Conservation (phyloP, 1,140 invertebrate genomes). For the Brachionus sp. region DNA sequence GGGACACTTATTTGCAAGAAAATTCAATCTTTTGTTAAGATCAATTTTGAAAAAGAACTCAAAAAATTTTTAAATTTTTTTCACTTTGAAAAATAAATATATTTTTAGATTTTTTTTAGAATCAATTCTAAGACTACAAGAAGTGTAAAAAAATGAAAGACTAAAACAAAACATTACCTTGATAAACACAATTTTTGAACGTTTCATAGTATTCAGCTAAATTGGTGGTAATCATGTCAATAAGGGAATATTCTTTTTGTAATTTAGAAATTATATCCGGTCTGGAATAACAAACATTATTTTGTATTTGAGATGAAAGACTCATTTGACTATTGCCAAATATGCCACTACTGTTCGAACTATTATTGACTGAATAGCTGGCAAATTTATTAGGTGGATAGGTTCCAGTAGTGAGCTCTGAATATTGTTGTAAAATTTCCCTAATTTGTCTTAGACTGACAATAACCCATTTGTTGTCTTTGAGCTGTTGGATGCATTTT, state of each 20-base stretch:
- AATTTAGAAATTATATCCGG: slow-evolving; percentile 82
- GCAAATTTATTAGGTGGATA: not conserved
- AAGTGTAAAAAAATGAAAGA: no score
- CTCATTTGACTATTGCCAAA: not conserved
- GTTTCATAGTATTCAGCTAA: slow-evolving; percentile 85
- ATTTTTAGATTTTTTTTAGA: no score
- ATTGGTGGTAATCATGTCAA: slow-evolving; percentile 87
- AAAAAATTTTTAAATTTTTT: no score
- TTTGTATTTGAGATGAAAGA: not conserved
- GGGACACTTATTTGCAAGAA: no score
- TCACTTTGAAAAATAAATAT: no score
- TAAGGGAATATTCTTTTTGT: slow-evolving; percentile 83
- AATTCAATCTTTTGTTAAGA: no score
- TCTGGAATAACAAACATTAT: slow-evolving; percentile 56
- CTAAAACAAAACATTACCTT: slow-evolving; percentile 50
- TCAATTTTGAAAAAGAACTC: no score
- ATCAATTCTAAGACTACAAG: no score
- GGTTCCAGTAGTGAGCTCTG: not conserved
- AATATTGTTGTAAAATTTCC: slow-evolving; percentile 87
- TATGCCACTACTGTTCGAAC: not conserved
- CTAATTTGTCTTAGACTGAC: slow-evolving; percentile 90
- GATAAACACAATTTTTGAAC: slow-evolving; percentile 69
- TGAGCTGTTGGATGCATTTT: slow-evolving; percentile 89
- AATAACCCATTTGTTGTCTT: slow-evolving; percentile 81
- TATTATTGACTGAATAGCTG: not conserved